Evolutionary conservation across 2,113 vertebrate species (phyloP).

Genomic region (Abramis brama): DNA sequence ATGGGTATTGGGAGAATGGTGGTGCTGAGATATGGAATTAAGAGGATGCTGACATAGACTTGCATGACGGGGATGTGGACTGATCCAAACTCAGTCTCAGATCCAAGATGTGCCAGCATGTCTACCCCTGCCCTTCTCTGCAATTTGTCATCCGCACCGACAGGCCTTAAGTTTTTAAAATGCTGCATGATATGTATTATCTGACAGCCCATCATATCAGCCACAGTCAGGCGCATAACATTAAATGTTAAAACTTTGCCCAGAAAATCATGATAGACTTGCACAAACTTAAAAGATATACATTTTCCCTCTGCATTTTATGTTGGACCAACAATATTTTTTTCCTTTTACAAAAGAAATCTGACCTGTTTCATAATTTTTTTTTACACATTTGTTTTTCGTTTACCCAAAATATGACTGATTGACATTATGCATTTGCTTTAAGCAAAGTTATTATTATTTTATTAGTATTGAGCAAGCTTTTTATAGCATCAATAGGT

Average conservation of each 20-base stretch:
- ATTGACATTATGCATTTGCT: neutral
- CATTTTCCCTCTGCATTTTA: neutral
- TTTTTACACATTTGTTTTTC: neutral
- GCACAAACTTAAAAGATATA: neutral
- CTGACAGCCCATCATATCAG: constrained; percentile 54
- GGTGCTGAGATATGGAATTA: constrained; percentile 47
- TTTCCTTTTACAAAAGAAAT: neutral
- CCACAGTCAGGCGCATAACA: constrained; percentile 23
- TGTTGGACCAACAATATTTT: neutral
- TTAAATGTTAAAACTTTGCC: constrained; percentile 52
- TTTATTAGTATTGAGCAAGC: neutral
- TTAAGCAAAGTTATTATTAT: neutral
- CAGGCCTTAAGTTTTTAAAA: constrained; percentile 51
- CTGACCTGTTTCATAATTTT: too few species aligned
- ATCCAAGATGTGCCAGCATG: constrained; percentile 42
- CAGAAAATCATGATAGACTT: constrained; percentile 43
- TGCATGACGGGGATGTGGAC: constrained; percentile 30
- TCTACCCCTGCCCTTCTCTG: constrained; percentile 52
- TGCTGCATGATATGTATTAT: constrained; percentile 37
- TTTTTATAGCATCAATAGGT: neutral
- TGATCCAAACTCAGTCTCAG: constrained; percentile 38
- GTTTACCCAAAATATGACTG: neutral
- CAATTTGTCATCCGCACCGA: constrained; percentile 60
- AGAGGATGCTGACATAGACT: constrained; percentile 54
- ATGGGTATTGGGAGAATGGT: constrained; percentile 36